Base-by-base conservation (phyloP, 2,888 invertebrate species). In the Cheilosia urbana region DNA sequence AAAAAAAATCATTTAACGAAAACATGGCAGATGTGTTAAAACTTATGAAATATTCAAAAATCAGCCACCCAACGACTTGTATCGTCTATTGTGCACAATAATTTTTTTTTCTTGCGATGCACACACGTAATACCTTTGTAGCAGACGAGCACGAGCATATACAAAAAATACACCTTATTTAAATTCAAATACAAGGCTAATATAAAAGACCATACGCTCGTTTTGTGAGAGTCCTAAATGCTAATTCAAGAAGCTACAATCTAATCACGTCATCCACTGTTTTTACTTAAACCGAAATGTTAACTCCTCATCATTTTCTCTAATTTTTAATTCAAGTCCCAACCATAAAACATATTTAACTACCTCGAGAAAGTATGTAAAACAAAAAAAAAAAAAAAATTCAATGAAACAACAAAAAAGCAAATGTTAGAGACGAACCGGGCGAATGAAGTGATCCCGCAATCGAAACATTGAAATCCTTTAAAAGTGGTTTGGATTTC, bases 271-370 rank as follows among this genome's bases (percentile, higher is more conserved):
- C 75, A 65, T 75, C 55, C 37, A 62, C 75, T 34, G 57, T 58
- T 58, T 66, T 30, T 27, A 40, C 11, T 15, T 24, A 42, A 37
- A 4, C 37, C 19, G 34, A 63, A 13, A 11, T 30, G 11, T 62
- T 62, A 27, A 53, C 27, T 47, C 4, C 37, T 27, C 42, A 55
- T 57, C 47, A 75, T 75, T 66, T 66, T 75, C 65, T 75, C 66
- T 75, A 49, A 75, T 66, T 66, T 49, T 75, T 49, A 49, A 58
- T 66, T 66, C 75, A 75, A 75, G 15, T 15, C 30, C 49, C 7
- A 15, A 15, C 57, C 4, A 75, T 66, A 75, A 75, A 75, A 58
- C 40, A 75, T 34, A 65, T 55, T 65, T 47, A 75, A 75, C 40
- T 58, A 19, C 17, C 47, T 37, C 49, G 71, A 49, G 71, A 71